Conservation (phyloP, 2,797 vertebrate genomes). For the Champsocephalus gunnari region DNA sequence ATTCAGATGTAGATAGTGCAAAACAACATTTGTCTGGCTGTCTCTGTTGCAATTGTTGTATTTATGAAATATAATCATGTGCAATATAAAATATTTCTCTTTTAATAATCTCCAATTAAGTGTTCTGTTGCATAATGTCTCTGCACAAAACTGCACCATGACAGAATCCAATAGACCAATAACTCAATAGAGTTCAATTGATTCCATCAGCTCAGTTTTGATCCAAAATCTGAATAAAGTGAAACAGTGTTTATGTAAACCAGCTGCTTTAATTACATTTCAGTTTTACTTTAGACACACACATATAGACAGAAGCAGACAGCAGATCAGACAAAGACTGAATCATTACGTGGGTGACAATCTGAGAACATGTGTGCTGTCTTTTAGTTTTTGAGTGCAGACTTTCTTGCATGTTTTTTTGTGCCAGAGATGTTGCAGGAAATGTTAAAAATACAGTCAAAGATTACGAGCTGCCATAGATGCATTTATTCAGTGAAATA, state of each 20-base stretch:
- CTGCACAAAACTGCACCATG: neutral
- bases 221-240: constrained; percentile 13
- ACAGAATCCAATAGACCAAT: neutral
- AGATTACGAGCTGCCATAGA: constrained; percentile 1
- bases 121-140: neutral
- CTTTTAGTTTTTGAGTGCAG: constrained; percentile 1
- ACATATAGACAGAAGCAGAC: neutral
- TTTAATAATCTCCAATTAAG: neutral
- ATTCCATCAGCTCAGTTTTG: constrained; percentile 12
- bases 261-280: constrained; percentile 38
- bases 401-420: constrained; percentile 19
- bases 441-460: constrained; percentile 7
- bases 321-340: constrained; percentile 26
- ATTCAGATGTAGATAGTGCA: neutral
- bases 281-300: neutral
- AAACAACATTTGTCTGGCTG: neutral
- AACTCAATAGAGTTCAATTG: neutral
- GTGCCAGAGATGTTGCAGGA: neutral
- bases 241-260: constrained; percentile 23
- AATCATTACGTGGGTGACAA: constrained; percentile 55
- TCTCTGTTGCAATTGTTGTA: neutral
- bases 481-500: neutral
- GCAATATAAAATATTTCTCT: neutral
- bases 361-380: constrained; percentile 21
- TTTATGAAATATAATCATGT: neutral